Evolutionary conservation across 2,113 vertebrate species (phyloP).

Genomic region (Sebastes schlegelii): DNA sequence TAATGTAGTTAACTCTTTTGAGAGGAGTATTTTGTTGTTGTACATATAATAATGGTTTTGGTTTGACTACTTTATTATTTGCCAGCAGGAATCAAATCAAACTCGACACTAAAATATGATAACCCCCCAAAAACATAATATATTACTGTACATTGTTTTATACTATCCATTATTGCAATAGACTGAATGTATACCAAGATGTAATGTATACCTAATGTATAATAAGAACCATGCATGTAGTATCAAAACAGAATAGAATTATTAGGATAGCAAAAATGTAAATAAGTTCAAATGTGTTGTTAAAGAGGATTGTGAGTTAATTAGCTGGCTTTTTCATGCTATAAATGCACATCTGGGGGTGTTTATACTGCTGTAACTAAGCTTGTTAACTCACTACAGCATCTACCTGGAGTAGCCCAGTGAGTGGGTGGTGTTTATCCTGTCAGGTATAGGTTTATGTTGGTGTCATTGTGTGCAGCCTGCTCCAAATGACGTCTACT

Average conservation of each 20-base stretch:
- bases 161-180: background rate
- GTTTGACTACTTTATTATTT: background rate
- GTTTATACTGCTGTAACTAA: background rate
- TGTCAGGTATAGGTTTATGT: background rate
- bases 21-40: background rate
- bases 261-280: too few species aligned
- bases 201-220: background rate
- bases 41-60: background rate
- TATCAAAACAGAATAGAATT: background rate
- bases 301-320: background rate
- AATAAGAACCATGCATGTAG: background rate
- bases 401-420: background rate
- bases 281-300: too few species aligned
- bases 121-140: background rate
- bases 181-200: background rate
- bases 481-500: background rate
- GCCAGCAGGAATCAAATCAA: background rate
- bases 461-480: background rate
- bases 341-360: too few species aligned
- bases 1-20: background rate
- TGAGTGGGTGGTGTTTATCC: background rate
- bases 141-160: background rate
- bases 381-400: background rate
- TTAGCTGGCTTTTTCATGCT: background rate
- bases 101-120: too few species aligned